Evolutionary conservation across 2,797 vertebrate species (phyloP).

Genomic region (Artibeus jamaicensis): DNA sequence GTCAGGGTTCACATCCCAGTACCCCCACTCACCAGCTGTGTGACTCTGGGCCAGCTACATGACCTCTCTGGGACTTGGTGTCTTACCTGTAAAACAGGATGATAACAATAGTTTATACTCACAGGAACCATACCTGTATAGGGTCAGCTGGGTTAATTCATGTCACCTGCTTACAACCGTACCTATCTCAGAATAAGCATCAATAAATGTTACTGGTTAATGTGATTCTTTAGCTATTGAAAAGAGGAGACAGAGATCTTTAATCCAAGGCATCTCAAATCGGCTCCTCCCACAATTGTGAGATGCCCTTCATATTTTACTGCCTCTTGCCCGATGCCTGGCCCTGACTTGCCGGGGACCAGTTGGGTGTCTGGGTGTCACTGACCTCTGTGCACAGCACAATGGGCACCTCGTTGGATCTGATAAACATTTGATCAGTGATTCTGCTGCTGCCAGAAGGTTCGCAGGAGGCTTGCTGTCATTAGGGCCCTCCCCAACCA

Average conservation of each 20-base stretch:
- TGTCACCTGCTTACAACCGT: background rate
- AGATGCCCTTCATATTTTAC: background rate
- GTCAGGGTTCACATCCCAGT: background rate
- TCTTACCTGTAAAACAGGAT: background rate
- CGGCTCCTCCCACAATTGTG: background rate
- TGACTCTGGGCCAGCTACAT: background rate
- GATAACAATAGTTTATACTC: background rate
- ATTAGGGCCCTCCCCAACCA: no score
- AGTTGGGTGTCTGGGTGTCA: background rate
- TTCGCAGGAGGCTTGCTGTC: background rate
- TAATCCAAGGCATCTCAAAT: background rate
- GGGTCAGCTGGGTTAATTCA: background rate
- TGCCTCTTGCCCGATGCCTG: accelerated
- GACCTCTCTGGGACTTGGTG: background rate
- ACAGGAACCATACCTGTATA: background rate
- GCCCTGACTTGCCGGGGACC: background rate
- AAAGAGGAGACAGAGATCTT: background rate
- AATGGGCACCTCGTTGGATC: background rate
- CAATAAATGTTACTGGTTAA: background rate
- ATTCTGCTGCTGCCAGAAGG: background rate
- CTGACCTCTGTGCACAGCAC: background rate
- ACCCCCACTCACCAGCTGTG: background rate
- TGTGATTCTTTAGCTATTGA: background rate
- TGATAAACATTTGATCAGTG: conserved; percentile 43
- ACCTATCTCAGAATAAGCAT: background rate